Conservation (phyloP, 2,797 vertebrate genomes). For the Setipinna tenuifilis region DNA sequence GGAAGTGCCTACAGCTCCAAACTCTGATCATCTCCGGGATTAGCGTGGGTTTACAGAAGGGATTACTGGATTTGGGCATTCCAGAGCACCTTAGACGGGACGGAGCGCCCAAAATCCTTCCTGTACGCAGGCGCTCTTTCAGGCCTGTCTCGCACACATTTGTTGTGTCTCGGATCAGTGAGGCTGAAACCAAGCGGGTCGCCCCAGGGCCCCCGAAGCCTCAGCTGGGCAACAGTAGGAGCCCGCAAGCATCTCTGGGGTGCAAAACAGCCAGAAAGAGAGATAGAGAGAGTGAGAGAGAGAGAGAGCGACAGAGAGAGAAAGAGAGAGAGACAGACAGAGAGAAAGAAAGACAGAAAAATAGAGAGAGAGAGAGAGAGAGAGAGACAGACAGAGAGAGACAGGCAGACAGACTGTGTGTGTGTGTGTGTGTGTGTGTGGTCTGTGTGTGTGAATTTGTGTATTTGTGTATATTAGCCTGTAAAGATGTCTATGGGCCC, state of each 20-base stretch:
- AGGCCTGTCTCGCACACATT: no score
- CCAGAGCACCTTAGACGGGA: background rate
- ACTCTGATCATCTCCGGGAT: slow-evolving; percentile 30
- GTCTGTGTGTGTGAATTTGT: no score
- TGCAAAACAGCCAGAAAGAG: no score
- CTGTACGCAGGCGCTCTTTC: background rate
- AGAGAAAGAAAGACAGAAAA: background rate
- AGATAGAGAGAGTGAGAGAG: background rate
- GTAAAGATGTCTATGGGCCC: no score
- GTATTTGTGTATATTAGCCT: no score
- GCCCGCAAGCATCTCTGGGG: background rate
- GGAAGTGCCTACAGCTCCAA: slow-evolving; percentile 16
- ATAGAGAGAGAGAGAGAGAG: no score
- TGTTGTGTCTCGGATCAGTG: background rate
- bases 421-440: no score
- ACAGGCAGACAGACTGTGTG: no score
- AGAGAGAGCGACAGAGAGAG: no score
- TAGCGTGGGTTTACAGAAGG: slow-evolving; percentile 15
- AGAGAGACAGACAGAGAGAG: no score
- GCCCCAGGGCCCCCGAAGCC: background rate
- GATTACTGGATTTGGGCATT: background rate
- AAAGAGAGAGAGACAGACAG: no score
- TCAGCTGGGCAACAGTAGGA: background rate
- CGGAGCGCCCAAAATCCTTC: slow-evolving; percentile 3
- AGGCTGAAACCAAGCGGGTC: background rate